Conservation (phyloP, 2,888 invertebrate genomes). For the Himalopsyche japonica region DNA sequence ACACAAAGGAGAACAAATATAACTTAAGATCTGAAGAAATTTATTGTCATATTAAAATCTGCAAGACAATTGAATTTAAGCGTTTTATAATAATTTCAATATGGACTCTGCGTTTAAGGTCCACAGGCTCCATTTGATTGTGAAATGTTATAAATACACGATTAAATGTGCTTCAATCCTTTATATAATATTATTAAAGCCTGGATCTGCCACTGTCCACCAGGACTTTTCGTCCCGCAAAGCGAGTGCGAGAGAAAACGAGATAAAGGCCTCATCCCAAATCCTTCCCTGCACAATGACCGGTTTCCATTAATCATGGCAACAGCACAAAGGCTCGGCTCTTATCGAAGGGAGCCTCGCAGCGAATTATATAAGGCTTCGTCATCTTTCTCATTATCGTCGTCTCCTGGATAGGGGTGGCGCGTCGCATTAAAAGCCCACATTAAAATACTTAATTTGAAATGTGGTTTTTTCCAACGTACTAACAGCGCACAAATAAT, state of each 20-base stretch:
- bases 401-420: neutral
- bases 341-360: neutral
- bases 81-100: too few species aligned
- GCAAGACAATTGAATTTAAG: too few species aligned
- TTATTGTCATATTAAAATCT: too few species aligned
- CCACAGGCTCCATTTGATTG: too few species aligned
- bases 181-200: too few species aligned
- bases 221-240: neutral
- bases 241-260: neutral
- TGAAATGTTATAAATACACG: neutral
- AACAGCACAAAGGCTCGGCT: neutral
- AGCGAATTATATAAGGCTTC: neutral
- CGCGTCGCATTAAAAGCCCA: neutral
- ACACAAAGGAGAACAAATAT: too few species aligned
- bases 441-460: neutral
- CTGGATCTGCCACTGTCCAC: neutral
- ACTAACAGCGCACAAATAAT: too few species aligned
- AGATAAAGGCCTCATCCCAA: neutral
- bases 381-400: neutral
- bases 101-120: too few species aligned
- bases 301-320: conserved; percentile 1
- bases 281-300: neutral
- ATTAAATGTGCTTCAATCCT: neutral
- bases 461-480: neutral
- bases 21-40: too few species aligned